Conservation (phyloP, 2,888 invertebrate genomes). For the Plebejus argus region DNA sequence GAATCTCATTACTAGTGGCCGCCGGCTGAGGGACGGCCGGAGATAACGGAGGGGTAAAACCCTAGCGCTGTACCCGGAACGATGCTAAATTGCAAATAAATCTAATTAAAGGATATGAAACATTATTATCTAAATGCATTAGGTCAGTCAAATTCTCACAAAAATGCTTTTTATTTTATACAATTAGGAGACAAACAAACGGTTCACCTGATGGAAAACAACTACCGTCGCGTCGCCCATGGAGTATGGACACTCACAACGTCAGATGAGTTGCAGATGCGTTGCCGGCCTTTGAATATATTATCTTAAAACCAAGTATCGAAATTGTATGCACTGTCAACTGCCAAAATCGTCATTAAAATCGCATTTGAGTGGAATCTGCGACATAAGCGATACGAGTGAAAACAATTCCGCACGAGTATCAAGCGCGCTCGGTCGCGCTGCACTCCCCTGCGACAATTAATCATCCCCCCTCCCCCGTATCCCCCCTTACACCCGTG, state of each 20-base stretch:
- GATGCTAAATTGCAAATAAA: constrained; percentile 9
- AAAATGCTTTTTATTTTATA: background rate
- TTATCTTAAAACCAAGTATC: background rate
- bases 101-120: background rate
- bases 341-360: background rate
- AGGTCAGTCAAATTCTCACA: background rate
- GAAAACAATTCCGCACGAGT: constrained; percentile 18
- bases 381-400: background rate
- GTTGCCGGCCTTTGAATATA: background rate
- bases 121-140: background rate
- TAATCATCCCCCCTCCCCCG: constrained; percentile 58
- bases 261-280: too few relatives aligned
- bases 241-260: too few relatives aligned
- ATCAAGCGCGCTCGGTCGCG: constrained; percentile 31
- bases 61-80: constrained; percentile 30
- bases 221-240: too few relatives aligned
- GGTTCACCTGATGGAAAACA: too few relatives aligned
- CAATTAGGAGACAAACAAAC: too few relatives aligned
- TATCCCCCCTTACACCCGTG: constrained; percentile 43
- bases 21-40: constrained; percentile 43
- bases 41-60: constrained; percentile 41
- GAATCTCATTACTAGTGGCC: constrained; percentile 41
- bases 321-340: background rate
- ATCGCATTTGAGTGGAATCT: background rate
- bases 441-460: constrained; percentile 52